Percentiles rank a stretch among this genome's conserved stretches.
Conservation (phyloP, 2,113 vertebrate genomes). For the Tachuris rubrigastra region DNA sequence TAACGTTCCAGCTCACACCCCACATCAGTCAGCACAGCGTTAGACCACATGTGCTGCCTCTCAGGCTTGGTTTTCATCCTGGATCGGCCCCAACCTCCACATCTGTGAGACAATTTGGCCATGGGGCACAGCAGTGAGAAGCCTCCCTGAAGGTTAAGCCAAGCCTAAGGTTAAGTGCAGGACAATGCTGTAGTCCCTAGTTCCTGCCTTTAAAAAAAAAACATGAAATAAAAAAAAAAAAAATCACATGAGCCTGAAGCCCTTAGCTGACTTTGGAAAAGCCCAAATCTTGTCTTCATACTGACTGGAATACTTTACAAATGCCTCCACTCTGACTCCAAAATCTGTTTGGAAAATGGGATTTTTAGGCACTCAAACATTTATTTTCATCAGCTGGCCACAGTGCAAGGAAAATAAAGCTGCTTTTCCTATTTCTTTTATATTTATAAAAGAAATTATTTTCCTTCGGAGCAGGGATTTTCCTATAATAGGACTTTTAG, state of each 20-base stretch:
- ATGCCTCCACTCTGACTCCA: not conserved
- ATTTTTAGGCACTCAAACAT: not conserved
- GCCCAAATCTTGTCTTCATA: not conserved
- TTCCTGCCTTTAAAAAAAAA: not conserved
- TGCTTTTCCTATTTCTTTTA: not conserved
- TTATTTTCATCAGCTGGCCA: not conserved
- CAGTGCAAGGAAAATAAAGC: not conserved
- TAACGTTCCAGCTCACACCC: not conserved
- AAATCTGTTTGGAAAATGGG: not conserved
- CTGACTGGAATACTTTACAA: not conserved
- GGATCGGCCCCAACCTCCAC: not conserved
- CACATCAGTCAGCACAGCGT: not conserved
- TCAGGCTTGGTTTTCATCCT: not conserved
- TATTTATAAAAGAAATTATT: not conserved
- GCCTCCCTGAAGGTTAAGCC: not conserved
- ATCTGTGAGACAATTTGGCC: not conserved
- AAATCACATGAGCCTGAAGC: not conserved
- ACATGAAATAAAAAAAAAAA: not conserved
- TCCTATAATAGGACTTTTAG: not conserved
- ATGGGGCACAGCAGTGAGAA: accelerated
- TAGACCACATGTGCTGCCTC: accelerated
- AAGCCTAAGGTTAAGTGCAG: not conserved
- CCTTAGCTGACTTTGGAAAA: not conserved
- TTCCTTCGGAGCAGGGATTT: not conserved
- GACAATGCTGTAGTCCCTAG: accelerated